phyloP scores from a whole-genome alignment of 2,888 invertebrate species.

The Leptopilina syphax region DNA sequence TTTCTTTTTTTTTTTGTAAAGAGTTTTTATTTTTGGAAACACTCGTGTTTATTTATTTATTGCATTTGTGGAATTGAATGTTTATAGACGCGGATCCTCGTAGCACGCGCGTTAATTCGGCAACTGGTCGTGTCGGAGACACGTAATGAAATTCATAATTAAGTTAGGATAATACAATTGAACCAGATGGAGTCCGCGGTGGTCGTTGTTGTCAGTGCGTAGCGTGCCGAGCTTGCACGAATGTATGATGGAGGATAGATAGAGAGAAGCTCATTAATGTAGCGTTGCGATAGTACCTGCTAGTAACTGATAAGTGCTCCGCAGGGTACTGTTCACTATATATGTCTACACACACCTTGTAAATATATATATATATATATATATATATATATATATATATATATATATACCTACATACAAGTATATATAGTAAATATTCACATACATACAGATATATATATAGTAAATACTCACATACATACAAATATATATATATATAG shows the following conservation, averaged over 20 bases:
- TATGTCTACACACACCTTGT: no score
- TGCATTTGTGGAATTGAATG: constrained; percentile 49
- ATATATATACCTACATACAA: no score
- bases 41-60: no score
- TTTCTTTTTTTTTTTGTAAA: no score
- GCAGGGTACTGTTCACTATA: constrained; percentile 16
- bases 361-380: no score
- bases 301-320: constrained; percentile 61
- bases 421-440: no score
- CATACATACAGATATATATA: no score
- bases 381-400: no score
- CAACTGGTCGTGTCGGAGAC: constrained; percentile 53
- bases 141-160: constrained; percentile 58
- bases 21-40: background rate
- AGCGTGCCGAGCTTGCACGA: constrained; percentile 43
- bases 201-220: constrained; percentile 46
- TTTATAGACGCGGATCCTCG: constrained; percentile 53
- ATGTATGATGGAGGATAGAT: constrained; percentile 57
- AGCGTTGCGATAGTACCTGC: constrained; percentile 61
- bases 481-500: no score
- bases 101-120: constrained; percentile 54
- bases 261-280: constrained; percentile 66
- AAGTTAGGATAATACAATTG: constrained; percentile 58
- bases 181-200: constrained; percentile 54
- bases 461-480: no score